Evolutionary conservation across 2,888 invertebrate genomes (phyloP).

Genomic region (Drosophila sordidula): DNA sequence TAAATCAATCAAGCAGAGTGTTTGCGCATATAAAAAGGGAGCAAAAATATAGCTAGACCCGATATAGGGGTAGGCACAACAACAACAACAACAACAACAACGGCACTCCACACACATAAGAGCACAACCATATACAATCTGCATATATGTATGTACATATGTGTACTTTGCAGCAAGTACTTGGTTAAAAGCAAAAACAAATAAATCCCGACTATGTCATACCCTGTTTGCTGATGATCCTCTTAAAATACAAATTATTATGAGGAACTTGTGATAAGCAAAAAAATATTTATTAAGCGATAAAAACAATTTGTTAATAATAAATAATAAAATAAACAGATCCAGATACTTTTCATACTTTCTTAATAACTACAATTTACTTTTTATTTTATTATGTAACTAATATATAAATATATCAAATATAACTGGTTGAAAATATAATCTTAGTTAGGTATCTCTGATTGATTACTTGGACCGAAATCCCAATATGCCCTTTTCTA

Average conservation of each 20-base stretch:
- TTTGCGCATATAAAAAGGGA: constrained; percentile 53
- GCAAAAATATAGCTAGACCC: constrained; percentile 26
- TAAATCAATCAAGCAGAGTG: constrained; percentile 77
- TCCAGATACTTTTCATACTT: too few relatives aligned
- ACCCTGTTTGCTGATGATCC: not conserved
- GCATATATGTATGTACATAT: not conserved
- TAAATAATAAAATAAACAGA: too few relatives aligned
- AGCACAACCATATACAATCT: not conserved
- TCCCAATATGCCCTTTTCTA: constrained; percentile 19
- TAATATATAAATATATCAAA: too few relatives aligned
- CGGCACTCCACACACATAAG: not conserved
- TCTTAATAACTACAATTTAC: too few relatives aligned
- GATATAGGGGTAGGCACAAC: constrained; percentile 41
- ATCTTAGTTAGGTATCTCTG: too few relatives aligned
- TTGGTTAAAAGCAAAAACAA: not conserved
- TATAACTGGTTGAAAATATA: too few relatives aligned
- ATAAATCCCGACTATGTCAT: not conserved
- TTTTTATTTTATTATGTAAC: not conserved
- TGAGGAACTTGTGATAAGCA: too few relatives aligned
- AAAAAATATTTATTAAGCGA: too few relatives aligned
- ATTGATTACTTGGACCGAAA: too few relatives aligned
- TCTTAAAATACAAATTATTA: too few relatives aligned
- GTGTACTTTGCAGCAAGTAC: not conserved
- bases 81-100: constrained; percentile 15
- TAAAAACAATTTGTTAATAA: too few relatives aligned